Conservation (phyloP, 1,140 invertebrate genomes). For the Acyrthosiphon pisum region DNA sequence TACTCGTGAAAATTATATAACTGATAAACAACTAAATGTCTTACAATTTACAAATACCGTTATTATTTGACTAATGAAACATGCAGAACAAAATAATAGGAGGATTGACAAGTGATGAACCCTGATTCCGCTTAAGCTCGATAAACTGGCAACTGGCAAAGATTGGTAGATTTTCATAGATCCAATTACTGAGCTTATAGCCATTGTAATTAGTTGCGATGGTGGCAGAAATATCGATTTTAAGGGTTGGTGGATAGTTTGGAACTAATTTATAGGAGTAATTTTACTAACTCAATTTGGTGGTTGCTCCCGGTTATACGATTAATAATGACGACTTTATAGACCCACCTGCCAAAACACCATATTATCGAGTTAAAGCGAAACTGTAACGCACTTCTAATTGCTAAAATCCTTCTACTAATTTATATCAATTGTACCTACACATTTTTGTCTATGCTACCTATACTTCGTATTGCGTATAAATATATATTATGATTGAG, state of each 20-base stretch:
- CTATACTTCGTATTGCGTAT: not conserved
- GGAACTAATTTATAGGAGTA: not conserved
- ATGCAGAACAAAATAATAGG: not conserved
- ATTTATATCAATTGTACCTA: not conserved
- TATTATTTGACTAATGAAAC: not conserved
- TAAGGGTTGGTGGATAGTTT: not conserved
- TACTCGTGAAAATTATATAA: not conserved
- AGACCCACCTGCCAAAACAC: not conserved
- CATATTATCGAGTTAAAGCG: not conserved
- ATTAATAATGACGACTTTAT: not conserved
- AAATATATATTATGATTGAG: not conserved
- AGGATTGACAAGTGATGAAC: not conserved
- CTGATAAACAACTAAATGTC: not conserved
- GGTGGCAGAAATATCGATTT: slow-evolving; percentile 8
- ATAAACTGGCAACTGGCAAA: not conserved
- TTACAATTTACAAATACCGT: not conserved
- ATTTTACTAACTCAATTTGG: not conserved
- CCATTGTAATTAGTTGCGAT: not conserved
- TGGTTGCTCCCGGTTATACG: not conserved
- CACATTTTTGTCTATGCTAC: not conserved
- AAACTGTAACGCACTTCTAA: not conserved
- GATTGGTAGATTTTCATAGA: not conserved
- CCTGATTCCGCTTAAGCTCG: not conserved
- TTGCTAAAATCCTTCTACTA: not conserved
- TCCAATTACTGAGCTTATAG: not conserved